phyloP scores from a whole-genome alignment of 2,888 invertebrate genomes.

The Apamea monoglypha region DNA sequence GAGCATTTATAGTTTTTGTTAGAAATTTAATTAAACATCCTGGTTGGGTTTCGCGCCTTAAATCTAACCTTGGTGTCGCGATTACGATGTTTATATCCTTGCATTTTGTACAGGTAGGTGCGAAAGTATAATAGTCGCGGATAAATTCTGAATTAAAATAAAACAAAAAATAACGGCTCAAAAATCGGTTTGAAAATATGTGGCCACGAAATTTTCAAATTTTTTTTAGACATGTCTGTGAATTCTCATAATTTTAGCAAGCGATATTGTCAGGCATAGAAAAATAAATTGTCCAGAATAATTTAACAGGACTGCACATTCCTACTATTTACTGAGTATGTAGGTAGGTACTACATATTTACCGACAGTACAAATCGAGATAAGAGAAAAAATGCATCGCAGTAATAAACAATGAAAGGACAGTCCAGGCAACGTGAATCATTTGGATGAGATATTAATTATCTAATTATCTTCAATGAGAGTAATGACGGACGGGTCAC shows the following conservation, averaged over 20 bases:
- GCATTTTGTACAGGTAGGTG: not conserved
- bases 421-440: constrained; percentile 46
- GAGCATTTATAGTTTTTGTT: constrained; percentile 14
- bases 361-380: not conserved
- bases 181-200: not conserved
- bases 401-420: constrained; percentile 15
- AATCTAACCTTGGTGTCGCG: constrained; percentile 5
- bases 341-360: not conserved
- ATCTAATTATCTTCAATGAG: constrained; percentile 65
- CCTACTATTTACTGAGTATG: not conserved
- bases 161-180: not conserved
- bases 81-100: not conserved
- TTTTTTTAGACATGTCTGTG: not conserved
- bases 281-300: not conserved
- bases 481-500: constrained; percentile 39
- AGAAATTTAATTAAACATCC: constrained; percentile 4
- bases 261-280: too few species aligned
- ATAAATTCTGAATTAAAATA: too few species aligned
- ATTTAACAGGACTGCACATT: not conserved
- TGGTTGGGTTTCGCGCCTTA: not conserved
- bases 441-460: constrained; percentile 61
- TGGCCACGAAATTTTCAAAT: not conserved
- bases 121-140: too few species aligned
- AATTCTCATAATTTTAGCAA: constrained; percentile 20
- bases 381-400: not conserved